Evolutionary conservation across 2,888 invertebrate genomes (phyloP).

Genomic region (Linnaemya tessellans): DNA sequence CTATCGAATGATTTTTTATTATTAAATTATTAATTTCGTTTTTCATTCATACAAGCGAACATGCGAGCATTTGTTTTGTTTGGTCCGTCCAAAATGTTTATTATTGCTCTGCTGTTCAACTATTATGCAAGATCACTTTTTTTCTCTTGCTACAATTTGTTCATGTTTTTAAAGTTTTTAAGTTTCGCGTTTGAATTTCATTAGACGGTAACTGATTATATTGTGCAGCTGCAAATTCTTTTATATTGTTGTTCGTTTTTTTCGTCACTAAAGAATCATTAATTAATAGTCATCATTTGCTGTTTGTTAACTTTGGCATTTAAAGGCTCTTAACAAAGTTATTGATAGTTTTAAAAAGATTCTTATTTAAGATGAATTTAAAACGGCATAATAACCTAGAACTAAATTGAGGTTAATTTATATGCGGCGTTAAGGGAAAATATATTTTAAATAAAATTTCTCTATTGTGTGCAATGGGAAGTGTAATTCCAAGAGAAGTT

Average conservation of each 20-base stretch:
- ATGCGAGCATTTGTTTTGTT: not conserved
- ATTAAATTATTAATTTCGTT: slow-evolving; percentile 21
- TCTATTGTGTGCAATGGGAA: too few species aligned
- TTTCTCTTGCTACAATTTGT: slow-evolving; percentile 29
- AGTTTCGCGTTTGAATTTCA: slow-evolving; percentile 12
- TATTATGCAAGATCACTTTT: slow-evolving; percentile 56
- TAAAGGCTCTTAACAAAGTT: not conserved
- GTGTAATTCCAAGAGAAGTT: too few species aligned
- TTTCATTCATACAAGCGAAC: slow-evolving; percentile 37
- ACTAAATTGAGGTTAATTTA: not conserved
- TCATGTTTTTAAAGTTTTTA: slow-evolving; percentile 19
- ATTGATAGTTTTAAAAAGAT: not conserved
- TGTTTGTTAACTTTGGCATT: slow-evolving; percentile 25
- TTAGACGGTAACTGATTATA: slow-evolving; percentile 15
- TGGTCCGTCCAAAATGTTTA: slow-evolving; percentile 34
- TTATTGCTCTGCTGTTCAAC: slow-evolving; percentile 18
- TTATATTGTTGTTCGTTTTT: slow-evolving; percentile 26
- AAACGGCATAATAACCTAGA: not conserved
- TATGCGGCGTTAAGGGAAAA: not conserved
- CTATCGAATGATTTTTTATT: slow-evolving; percentile 18
- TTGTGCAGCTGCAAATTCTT: slow-evolving; percentile 63
- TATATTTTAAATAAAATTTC: too few species aligned
- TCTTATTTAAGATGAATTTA: not conserved
- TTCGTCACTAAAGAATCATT: slow-evolving; percentile 35
- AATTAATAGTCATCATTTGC: slow-evolving; percentile 44